Evolutionary conservation across 2,888 invertebrate species (phyloP).

Genomic region (Agriopis leucophaearia): DNA sequence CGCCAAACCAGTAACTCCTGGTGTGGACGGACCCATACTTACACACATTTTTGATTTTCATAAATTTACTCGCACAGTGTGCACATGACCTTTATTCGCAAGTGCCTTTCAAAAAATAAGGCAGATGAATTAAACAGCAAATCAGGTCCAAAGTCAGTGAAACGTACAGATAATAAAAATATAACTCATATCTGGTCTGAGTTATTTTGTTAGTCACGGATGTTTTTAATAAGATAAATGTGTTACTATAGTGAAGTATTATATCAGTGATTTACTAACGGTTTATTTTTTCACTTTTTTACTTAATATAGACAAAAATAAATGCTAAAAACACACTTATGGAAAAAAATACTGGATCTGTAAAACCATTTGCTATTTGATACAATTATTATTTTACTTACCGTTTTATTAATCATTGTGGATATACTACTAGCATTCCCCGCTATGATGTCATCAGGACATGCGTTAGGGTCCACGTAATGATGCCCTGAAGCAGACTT

Average conservation of each 20-base stretch:
- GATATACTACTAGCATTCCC: slow-evolving; percentile 51
- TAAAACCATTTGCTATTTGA: too few species aligned
- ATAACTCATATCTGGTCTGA: not conserved
- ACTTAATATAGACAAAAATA: too few species aligned
- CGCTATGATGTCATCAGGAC: slow-evolving; percentile 60
- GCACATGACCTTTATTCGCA: too few species aligned
- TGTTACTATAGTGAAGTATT: too few species aligned
- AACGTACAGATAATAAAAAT: not conserved
- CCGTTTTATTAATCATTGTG: slow-evolving; percentile 56
- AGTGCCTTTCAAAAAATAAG: not conserved
- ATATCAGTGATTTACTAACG: too few species aligned
- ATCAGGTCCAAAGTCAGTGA: slow-evolving; percentile 11
- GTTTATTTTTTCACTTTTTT: too few species aligned
- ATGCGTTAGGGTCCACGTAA: slow-evolving; percentile 64
- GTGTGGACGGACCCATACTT: too few species aligned
- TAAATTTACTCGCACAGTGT: not conserved
- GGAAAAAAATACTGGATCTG: too few species aligned
- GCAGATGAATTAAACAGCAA: slow-evolving; percentile 13
- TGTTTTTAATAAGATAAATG: too few species aligned
- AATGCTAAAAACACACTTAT: too few species aligned
- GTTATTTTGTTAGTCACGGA: not conserved
- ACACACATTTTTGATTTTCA: not conserved
- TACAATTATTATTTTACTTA: slow-evolving; percentile 49
- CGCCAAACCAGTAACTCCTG: too few species aligned
- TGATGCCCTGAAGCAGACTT: slow-evolving; percentile 45